Base-by-base conservation (phyloP, 2,797 vertebrate species). In the Peromyscus attwateri region DNA sequence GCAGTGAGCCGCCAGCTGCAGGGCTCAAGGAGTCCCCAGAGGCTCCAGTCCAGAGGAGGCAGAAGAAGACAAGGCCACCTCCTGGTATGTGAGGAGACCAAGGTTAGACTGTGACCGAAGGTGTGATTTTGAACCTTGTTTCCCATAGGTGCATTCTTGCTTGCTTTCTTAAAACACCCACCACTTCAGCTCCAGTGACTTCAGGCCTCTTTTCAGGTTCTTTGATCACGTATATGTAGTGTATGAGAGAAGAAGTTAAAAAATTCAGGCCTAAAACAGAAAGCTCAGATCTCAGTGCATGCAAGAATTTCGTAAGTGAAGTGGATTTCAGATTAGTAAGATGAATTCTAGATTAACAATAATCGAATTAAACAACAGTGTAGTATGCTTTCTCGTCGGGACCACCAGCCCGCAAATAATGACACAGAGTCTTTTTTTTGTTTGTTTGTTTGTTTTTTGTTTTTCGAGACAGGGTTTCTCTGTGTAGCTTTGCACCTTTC, bases 1-100 rank as follows among this genome's bases (percentile, higher is more conserved):
- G 98, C 88, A 98, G 95, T 2, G 99, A 99, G 68, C 98, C 98
- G 13, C 97, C 99, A 21, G 98, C 98, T 43, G 97, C 98, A 0
- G 97, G 95, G 34, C 46, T 60, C 52, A 6, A 8, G 80, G 99
- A 99, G 55, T 95, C 97, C 14, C 89, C 97, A 1, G 97, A 98
- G 23, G 98, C 98, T 17, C 98, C 98, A 0, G 98, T 98, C 40
- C 99, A 99, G 16, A 99, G 98, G 97, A 99, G 98, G 94, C 99
- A 98, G 97, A 99, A 98, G 98, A 99, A 98, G 97, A 98, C 98
- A 49, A 99, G 99, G 98, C 98, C 98, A 93, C 93, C 98, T 40
- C 60, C 98, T 21, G 98, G 99, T 99, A 97, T 0, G 98, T 97
- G 87, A 71, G 92, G 91, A 66, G 49, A 14, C 76, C 76, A 57